These are phyloP conservation scores for Drosophila algonquin DNA, from an alignment of 2,888 invertebrate genomes.

Conservation along the genomic window DNA sequence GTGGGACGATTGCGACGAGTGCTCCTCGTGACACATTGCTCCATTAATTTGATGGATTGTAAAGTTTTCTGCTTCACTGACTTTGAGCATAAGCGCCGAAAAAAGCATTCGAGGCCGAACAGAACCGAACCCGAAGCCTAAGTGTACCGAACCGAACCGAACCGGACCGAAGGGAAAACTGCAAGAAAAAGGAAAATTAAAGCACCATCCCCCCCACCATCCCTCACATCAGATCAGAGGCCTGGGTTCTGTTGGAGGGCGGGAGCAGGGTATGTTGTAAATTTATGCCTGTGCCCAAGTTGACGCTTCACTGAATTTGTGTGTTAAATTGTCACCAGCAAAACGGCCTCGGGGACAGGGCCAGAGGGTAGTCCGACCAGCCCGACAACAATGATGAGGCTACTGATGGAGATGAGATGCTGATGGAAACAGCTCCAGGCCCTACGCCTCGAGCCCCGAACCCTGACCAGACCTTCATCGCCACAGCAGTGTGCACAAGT, in stretches of 20 bases:
- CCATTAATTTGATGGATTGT: conserved; percentile 80
- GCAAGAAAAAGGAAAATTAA: conserved; percentile 69
- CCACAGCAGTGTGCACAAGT: background rate
- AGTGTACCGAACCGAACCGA: no score
- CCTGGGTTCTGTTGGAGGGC: conserved; percentile 6
- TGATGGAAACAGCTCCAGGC: conserved; percentile 27
- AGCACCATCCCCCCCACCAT: conserved; percentile 17
- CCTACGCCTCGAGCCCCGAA: background rate
- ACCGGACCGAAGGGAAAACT: conserved; percentile 45
- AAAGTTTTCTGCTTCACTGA: conserved; percentile 75
- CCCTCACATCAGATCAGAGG: conserved; percentile 23
- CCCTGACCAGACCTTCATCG: background rate
- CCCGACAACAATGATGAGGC: conserved; percentile 30
- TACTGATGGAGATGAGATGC: conserved; percentile 35
- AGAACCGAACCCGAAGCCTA: background rate
- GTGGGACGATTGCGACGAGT: conserved; percentile 5
- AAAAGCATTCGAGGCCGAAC: conserved; percentile 17
- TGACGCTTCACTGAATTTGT: conserved; percentile 74
- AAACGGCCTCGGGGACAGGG: conserved; percentile 3
- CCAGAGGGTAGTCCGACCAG: conserved; percentile 11
- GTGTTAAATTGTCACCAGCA: conserved; percentile 71
- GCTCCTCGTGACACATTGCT: conserved; percentile 75
- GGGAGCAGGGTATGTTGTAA: conserved; percentile 47
- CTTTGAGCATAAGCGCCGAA: conserved; percentile 45
- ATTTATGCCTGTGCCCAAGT: conserved; percentile 70